phyloP scores from a whole-genome alignment of 53 echinoderm and acorn worm species.

The Echinarachnius parma region DNA sequence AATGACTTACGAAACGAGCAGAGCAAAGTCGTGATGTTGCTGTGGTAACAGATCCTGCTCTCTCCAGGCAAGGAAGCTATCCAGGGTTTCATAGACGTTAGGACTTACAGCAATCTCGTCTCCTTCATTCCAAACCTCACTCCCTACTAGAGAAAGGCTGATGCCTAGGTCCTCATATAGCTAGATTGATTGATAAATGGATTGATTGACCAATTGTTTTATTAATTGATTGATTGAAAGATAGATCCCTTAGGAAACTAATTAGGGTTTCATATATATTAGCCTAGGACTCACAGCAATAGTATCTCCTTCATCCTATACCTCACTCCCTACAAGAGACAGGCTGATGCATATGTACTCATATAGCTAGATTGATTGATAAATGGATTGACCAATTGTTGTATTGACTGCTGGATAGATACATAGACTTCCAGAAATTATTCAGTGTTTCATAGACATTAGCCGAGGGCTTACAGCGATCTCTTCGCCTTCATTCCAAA shows the following conservation, averaged over 20 bases:
- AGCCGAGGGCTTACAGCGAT: conserved; percentile 19
- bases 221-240: too few species aligned
- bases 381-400: too few species aligned
- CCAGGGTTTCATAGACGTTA: conserved; percentile 40
- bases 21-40: conserved; percentile 54
- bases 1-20: conserved; percentile 55
- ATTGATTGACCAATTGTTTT: too few species aligned
- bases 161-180: too few species aligned
- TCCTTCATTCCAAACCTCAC: conserved; percentile 55
- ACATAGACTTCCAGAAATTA: too few species aligned
- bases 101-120: conserved; percentile 40
- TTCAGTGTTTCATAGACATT: conserved; percentile 11
- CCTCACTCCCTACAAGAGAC: conserved; percentile 41
- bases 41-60: conserved; percentile 28
- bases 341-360: conserved; percentile 12
- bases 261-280: too few species aligned
- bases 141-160: too few species aligned
- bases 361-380: conserved; percentile 17
- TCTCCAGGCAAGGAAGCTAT: conserved; percentile 44
- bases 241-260: too few species aligned
- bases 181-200: too few species aligned
- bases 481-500: conserved; percentile 37
- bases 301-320: conserved; percentile 53
- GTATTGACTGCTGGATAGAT: too few species aligned
- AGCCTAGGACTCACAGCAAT: conserved; percentile 28